Percentiles rank a stretch among this genome's conserved stretches.
Evolutionary conservation across 2,113 vertebrate species (phyloP).

Genomic region (Oceanites oceanicus): DNA sequence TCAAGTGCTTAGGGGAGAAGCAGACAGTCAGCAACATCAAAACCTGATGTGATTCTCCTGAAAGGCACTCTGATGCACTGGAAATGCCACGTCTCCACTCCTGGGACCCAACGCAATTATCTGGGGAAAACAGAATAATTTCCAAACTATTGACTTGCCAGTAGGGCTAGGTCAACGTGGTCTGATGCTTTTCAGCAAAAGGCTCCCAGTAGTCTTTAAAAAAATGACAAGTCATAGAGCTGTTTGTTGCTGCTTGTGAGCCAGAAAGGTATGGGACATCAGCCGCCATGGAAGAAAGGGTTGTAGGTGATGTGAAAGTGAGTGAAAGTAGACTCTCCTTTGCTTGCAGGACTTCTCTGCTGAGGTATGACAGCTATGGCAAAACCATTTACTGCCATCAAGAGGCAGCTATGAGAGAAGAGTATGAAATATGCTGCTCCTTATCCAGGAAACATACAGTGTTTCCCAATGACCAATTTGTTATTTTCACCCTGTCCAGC

Average conservation of each 20-base stretch:
- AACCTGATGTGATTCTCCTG: constrained; percentile 17
- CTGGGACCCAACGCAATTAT: background rate
- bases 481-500: constrained; percentile 76
- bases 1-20: background rate
- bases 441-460: constrained; percentile 59
- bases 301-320: constrained; percentile 32
- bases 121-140: constrained; percentile 19
- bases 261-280: constrained; percentile 34
- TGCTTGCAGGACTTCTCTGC: constrained; percentile 59
- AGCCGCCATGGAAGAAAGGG: constrained; percentile 18
- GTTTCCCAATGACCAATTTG: constrained; percentile 75
- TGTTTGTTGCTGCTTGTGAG: background rate
- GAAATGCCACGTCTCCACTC: constrained; percentile 6
- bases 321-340: constrained; percentile 54
- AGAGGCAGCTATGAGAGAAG: constrained; percentile 72
- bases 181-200: constrained; percentile 1
- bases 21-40: background rate
- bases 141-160: background rate
- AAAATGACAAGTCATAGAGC: background rate
- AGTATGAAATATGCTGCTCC: constrained; percentile 69
- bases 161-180: background rate
- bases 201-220: background rate
- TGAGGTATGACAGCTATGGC: constrained; percentile 66
- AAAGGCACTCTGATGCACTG: background rate
- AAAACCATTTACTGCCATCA: constrained; percentile 78